Base-by-base conservation (phyloP, 2,888 invertebrate genomes). In the Eucera pruinosa region DNA sequence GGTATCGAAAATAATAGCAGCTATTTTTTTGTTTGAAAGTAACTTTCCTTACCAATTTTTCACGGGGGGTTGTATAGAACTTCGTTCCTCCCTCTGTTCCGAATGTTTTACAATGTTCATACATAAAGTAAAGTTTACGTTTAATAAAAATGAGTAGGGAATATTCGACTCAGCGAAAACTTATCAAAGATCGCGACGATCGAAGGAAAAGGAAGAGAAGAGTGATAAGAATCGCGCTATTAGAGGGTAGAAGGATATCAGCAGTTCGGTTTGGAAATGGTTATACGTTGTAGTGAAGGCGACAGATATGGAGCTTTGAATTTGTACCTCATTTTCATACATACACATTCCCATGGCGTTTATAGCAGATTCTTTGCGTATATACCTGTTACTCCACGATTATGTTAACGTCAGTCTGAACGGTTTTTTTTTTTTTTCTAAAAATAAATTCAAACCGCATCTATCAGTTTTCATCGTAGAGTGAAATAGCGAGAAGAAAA, bases 271-370 rank as follows among this genome's bases (percentile, higher is more conserved):
- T 78, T 71, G 69, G 54, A 64, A 68, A 77, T 43, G 85, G 76
- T 83, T 86, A 73, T 89, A 87, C 68, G 80, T 88, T 85, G 76
- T 76, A 80, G 78, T 87, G 86, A 89, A 85, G 72, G 72, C 84
- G 90, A 90, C 90, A 87, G 88, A 87, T 85, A 85, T 89, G 83
- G 87, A 82, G 87, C 84, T 84, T 84, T 71, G 83, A 87, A 85
- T 88, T 84, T 82, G 70, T 74, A 76, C 83, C 88, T 88, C 84
- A 89, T 89, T 90, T 88, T 86, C 89, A 88, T 90, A 88, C 65
- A 86, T 88, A 87, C 85, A 78, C 71, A 78, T 88, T 87, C 68
- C 25, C 80, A 52, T 81, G 82, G 84, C 86, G 62, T 85, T 88
- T 84, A 87, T 81, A 64, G 83, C 65, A 27, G 67, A 62, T 33